Evolutionary conservation across 2,113 vertebrate genomes (phyloP), one percentile per base, ranked within the genome.

Genomic region (Brachirus orientalis): DNA sequence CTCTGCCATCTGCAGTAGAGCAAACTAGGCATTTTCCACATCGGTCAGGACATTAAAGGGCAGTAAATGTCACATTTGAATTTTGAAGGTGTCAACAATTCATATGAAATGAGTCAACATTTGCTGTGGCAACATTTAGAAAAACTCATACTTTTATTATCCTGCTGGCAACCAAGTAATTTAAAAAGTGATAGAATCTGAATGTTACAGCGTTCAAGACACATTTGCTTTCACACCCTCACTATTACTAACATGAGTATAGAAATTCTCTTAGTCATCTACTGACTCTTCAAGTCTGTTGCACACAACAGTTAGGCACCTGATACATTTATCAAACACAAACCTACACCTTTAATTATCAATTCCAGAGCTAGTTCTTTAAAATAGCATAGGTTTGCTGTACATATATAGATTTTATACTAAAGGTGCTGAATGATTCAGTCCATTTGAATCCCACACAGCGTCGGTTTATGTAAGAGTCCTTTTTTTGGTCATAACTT

Each of bases 11-110:
- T 77, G 71, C 77, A 77, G 75, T 84, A 84, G 84, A 79, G 60
- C 75, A 81, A 84, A 85, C 48, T 62, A 70, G 84, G 77, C 79
- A 84, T 88, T 90, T 89, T 72, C 69, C 80, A 70, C 46, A 86
- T 72, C 75, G 57, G 74, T 44, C 28, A 18, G 46, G 73, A 82
- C 55, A 77, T 72, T 53, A 83, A 79, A 80, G 84, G 72, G 65
- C 72, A 66, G 71, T 58, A 77, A 91, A 91, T 91, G 83, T 69
- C 88, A 88, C 84, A 88, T 88, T 88, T 85, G 75, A 91, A 86
- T 87, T 80, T 76, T 66, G 52, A 67, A 37, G 54, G 47, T 14
- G 53, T 46, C 4, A 1, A 35, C 68, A 44, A 73, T 77, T 86
- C 58, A 80, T 53, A 4, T 46, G 51, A 83, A 90, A 86, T 58